Evolutionary conservation across 2,888 invertebrate species (phyloP).

Genomic region (Aspidiotus destructor): DNA sequence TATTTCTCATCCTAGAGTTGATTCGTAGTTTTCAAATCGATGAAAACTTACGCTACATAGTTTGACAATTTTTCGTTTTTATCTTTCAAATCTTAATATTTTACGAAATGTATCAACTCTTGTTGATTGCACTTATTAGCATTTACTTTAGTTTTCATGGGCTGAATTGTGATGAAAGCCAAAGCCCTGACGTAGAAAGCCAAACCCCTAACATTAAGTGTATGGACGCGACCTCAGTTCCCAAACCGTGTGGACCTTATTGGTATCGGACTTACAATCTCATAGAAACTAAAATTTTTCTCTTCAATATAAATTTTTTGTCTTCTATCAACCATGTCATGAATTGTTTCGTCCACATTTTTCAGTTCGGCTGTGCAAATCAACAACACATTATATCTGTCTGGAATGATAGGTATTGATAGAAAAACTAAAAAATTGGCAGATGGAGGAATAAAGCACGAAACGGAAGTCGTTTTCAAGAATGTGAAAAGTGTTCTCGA

Average conservation of each 20-base stretch:
- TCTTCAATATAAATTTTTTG: not conserved
- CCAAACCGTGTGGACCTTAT: constrained; percentile 23
- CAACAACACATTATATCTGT: constrained; percentile 25
- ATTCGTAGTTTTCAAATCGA: too few relatives aligned
- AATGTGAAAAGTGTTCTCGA: constrained; percentile 20
- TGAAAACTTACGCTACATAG: too few relatives aligned
- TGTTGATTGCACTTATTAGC: too few relatives aligned
- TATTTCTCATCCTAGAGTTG: too few relatives aligned
- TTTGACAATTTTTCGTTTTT: too few relatives aligned
- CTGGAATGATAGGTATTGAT: constrained; percentile 27
- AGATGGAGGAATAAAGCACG: constrained; percentile 21
- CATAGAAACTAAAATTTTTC: not conserved
- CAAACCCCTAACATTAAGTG: not conserved
- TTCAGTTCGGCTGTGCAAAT: constrained; percentile 23
- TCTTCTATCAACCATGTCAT: not conserved
- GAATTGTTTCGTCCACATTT: not conserved
- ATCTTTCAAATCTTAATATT: too few relatives aligned
- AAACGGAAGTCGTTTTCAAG: constrained; percentile 22
- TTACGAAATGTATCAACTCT: too few relatives aligned
- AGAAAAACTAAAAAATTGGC: constrained; percentile 19
- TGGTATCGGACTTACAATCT: constrained; percentile 4
- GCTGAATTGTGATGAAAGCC: too few relatives aligned
- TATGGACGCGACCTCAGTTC: constrained; percentile 21
- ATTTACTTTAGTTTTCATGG: too few relatives aligned
- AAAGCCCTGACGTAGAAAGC: too few relatives aligned